Percentiles rank a stretch among this genome's conserved stretches.
phyloP scores from a whole-genome alignment of 2,888 invertebrate genomes.

The Lomographa bimaculata region DNA sequence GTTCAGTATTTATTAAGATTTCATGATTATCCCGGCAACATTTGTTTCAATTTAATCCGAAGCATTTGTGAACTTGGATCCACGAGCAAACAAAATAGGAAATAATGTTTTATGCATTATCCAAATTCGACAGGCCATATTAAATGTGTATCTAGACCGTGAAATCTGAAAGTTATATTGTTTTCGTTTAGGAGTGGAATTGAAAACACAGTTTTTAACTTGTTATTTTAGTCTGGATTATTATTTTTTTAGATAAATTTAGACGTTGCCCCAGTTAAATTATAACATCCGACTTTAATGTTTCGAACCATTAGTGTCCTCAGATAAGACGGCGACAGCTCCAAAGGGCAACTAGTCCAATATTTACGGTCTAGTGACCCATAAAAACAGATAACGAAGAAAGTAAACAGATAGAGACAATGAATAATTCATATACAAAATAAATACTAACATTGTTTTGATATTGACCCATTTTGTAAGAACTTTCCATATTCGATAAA shows the following conservation, averaged over 20 bases:
- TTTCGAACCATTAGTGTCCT: conserved; percentile 11
- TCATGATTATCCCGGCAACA: too few species aligned
- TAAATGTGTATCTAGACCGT: conserved; percentile 28
- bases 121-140: conserved; percentile 16
- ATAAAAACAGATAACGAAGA: conserved; percentile 69
- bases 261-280: conserved; percentile 3
- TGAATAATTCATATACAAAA: conserved; percentile 69
- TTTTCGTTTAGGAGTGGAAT: conserved; percentile 16
- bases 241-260: neutral
- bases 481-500: conserved; percentile 44
- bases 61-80: conserved; percentile 7
- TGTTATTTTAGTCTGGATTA: too few species aligned
- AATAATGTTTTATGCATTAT: conserved; percentile 26
- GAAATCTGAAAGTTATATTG: conserved; percentile 30
- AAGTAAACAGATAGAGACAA: conserved; percentile 69
- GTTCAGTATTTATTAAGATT: too few species aligned
- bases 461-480: conserved; percentile 66
- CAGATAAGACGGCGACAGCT: conserved; percentile 47
- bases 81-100: conserved; percentile 16
- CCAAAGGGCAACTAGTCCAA: conserved; percentile 51
- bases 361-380: conserved; percentile 68
- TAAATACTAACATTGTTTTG: conserved; percentile 67
- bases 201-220: neutral
- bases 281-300: conserved; percentile 8
- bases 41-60: neutral